Base-by-base conservation (phyloP, 2,888 invertebrate genomes). In the Dugesia japonica region DNA sequence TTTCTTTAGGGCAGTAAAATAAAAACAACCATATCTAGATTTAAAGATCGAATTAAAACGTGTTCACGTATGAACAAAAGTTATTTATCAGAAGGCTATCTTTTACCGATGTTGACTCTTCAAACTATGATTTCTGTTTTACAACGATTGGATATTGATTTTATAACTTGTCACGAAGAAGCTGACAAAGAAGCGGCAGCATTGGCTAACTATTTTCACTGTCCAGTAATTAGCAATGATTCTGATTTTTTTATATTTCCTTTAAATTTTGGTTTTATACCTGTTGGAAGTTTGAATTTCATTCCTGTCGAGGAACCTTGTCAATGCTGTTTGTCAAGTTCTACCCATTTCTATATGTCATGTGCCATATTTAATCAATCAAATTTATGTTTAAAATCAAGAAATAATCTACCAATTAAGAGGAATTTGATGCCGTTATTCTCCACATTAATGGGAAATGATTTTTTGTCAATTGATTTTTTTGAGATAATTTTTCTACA, bases 221-320 rank as follows among this genome's bases (percentile, higher is more conserved):
- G 92, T 81, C 93, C 94, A 0, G 89, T 95, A 0, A 83, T 95
- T 1, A 93, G 92, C 81, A 91, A 90, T 80, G 95, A 95, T 85
- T 94, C 94, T 0, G 95, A 95, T 85, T 95, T 93, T 85, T 93
- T 89, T 81, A 89, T 95, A 79, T 92, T 90, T 84, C 90, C 91
- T 85, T 89, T 91, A 0, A 85, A 87, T 0, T 81, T 80, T 26
- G 86, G 86, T 0, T 92, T 92, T 80, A 89, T 95, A 13, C 79
- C 91, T 92, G 0, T 88, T 91, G 28, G 83, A 84, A 38, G 38
- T 38, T 38, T 38, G 38, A 38, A 17, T 17, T 38, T 38, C 38
- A 38, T 38, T 17, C 38, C 38, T 13, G 38, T 38, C 38, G 38
- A 38, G 38, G 38, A 38, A 38, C 38, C 38, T 9, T 38, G 38